Conservation (phyloP, 2,888 invertebrate species). For the Cephus spinipes region DNA sequence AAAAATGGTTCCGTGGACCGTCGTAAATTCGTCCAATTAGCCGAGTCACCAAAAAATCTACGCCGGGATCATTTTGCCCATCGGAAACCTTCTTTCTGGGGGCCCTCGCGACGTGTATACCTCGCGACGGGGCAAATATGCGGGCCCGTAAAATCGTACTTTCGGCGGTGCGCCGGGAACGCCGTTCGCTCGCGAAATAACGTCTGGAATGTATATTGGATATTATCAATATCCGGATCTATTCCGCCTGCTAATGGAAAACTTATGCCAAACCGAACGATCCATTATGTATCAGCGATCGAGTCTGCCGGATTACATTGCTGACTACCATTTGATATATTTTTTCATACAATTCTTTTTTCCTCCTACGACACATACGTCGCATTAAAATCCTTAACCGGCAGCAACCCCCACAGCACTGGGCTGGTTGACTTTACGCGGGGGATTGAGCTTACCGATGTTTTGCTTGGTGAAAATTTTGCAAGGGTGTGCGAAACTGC, state of each 20-base stretch:
- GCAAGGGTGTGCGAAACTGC: neutral
- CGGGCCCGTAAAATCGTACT: slow-evolving; percentile 7
- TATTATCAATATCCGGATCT: slow-evolving; percentile 56
- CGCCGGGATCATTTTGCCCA: slow-evolving; percentile 25
- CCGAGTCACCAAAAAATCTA: slow-evolving; percentile 49
- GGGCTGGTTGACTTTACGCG: neutral
- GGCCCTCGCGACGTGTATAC: neutral
- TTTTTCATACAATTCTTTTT: slow-evolving; percentile 22
- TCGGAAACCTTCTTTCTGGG: slow-evolving; percentile 3
- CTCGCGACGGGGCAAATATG: neutral
- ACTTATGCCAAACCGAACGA: slow-evolving; percentile 52
- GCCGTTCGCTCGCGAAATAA: slow-evolving; percentile 25
- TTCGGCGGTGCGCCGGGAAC: slow-evolving; percentile 13
- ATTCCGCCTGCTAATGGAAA: slow-evolving; percentile 56
- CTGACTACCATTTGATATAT: slow-evolving; percentile 25
- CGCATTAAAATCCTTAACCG: slow-evolving; percentile 2
- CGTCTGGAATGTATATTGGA: slow-evolving; percentile 56
- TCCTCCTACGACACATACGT: neutral
- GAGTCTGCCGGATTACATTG: slow-evolving; percentile 24
- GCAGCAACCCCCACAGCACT: neutral
- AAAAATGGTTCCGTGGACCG: slow-evolving; percentile 32
- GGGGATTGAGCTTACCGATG: neutral
- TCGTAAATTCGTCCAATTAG: slow-evolving; percentile 62
- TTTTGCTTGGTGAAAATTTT: neutral
- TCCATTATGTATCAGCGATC: slow-evolving; percentile 52